These are phyloP conservation scores for Dorcus parallelipipedus DNA, from an alignment of 2,888 invertebrate species.

Conservation along the genomic window DNA sequence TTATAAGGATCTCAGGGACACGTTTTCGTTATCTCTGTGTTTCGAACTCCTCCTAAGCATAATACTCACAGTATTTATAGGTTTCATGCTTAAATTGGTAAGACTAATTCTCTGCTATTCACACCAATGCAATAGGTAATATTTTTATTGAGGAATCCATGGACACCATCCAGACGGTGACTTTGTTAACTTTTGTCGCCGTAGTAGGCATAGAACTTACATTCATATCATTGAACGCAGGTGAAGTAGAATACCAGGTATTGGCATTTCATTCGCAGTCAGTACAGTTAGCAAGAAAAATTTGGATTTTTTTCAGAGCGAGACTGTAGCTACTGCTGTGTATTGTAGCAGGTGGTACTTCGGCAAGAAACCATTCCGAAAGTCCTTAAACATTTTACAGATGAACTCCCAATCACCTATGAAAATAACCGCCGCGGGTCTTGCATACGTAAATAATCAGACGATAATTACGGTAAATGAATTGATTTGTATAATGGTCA, in stretches of 20 bases:
- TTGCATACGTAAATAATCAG: constrained; percentile 14
- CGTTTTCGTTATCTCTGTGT: constrained; percentile 6
- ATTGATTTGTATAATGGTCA: too few species aligned
- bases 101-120: background rate
- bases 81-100: constrained; percentile 8
- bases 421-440: constrained; percentile 12
- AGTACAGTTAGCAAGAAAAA: too few species aligned
- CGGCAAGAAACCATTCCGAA: constrained; percentile 8
- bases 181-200: constrained; percentile 1
- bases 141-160: constrained; percentile 12
- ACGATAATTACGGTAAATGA: constrained; percentile 15
- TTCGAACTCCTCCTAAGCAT: constrained; percentile 12
- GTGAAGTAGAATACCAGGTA: constrained; percentile 11
- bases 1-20: constrained; percentile 6
- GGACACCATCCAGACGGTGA: constrained; percentile 4
- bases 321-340: constrained; percentile 12
- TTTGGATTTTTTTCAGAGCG: constrained; percentile 9
- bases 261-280: too few species aligned
- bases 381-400: constrained; percentile 10
- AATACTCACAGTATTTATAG: constrained; percentile 8
- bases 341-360: constrained; percentile 18
- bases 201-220: constrained; percentile 9
- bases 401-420: constrained; percentile 14
- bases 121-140: too few species aligned
- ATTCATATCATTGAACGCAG: constrained; percentile 7